Evolutionary conservation across 2,797 vertebrate species (phyloP), one percentile per base, ranked within the genome.

Genomic region (Rhinichthys osculus): DNA sequence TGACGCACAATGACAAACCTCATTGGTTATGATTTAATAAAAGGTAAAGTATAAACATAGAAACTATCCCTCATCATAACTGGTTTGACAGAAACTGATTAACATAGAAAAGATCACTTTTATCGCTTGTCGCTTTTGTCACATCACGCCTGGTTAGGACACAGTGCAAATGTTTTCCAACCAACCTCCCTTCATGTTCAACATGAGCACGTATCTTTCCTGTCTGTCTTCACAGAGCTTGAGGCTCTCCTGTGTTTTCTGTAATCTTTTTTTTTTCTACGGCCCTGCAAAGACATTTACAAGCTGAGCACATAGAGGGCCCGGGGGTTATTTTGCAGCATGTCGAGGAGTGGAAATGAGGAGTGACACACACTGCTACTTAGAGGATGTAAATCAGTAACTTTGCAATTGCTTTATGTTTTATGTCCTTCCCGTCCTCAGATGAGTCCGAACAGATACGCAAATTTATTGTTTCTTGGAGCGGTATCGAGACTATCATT

Each of bases 271-370:
- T 90, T 89, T 83, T 89, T 92, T 92, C 92, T 92, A 92, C 88
- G 90, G 90, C 90, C 82, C 82, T 90, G 57, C 5, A 86, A 82
- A 89, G 92, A 93, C 92, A 89, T 94, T 93, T 93, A 93, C 91
- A 91, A 93, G 92, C 89, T 90, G 70, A 86, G 76, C 85, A 78
- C 87, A 89, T 85, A 70, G 87, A 44, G 81, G 85, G 85, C 69
- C 80, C 85, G 81, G 86, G 84, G 86, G 83, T 76, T 88, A 85
- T 86, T 83, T 83, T 87, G 86, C 86, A 69, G 88, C 89, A 89
- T 90, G 87, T 81, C 82, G 86, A 91, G 85, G 88, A 89, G 89
- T 91, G 89, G 91, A 92, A 92, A 92, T 92, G 84, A 90, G 90
- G 91, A 73, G 81, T 19, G 91, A 92, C 91, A 87, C 88, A 77